Conservation (phyloP, 2,888 invertebrate genomes). For the Stenodera caucasica region DNA sequence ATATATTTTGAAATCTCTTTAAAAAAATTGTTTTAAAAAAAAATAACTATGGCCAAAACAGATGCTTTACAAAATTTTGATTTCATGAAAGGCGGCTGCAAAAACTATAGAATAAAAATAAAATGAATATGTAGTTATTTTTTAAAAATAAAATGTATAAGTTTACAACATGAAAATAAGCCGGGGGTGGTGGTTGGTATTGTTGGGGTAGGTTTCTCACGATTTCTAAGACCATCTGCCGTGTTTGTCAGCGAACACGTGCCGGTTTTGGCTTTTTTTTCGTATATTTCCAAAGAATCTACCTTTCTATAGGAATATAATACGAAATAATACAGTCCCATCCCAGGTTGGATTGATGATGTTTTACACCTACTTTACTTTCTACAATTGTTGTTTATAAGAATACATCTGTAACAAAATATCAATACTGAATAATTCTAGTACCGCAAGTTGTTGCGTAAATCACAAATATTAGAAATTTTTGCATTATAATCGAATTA, state of each 20-base stretch:
- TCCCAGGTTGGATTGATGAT: constrained; percentile 37
- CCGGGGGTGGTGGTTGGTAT: constrained; percentile 6
- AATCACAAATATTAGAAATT: constrained; percentile 40
- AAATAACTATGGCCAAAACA: not conserved
- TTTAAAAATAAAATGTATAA: constrained; percentile 16
- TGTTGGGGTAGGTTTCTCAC: constrained; percentile 23
- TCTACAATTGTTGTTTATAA: constrained; percentile 40
- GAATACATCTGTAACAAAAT: constrained; percentile 37
- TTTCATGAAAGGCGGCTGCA: constrained; percentile 9
- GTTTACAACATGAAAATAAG: constrained; percentile 11
- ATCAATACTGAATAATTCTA: not conserved
- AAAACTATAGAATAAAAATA: constrained; percentile 14
- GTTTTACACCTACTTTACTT: constrained; percentile 44
- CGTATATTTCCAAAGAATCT: constrained; percentile 28
- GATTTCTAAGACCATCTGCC: constrained; percentile 23
- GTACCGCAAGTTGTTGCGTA: constrained; percentile 34
- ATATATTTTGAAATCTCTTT: constrained; percentile 27
- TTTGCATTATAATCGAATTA: too few species aligned
- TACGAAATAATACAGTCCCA: constrained; percentile 28
- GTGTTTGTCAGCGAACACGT: constrained; percentile 21
- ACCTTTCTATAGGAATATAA: constrained; percentile 27
- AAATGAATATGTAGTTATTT: constrained; percentile 16
- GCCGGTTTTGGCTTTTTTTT: constrained; percentile 21
- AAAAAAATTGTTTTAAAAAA: not conserved
- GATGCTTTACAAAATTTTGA: constrained; percentile 13